A percentile compares a stretch with the other conserved stretches of the same genome.
Evolutionary conservation across 2,113 vertebrate species (phyloP).

Genomic region (Grus americana): DNA sequence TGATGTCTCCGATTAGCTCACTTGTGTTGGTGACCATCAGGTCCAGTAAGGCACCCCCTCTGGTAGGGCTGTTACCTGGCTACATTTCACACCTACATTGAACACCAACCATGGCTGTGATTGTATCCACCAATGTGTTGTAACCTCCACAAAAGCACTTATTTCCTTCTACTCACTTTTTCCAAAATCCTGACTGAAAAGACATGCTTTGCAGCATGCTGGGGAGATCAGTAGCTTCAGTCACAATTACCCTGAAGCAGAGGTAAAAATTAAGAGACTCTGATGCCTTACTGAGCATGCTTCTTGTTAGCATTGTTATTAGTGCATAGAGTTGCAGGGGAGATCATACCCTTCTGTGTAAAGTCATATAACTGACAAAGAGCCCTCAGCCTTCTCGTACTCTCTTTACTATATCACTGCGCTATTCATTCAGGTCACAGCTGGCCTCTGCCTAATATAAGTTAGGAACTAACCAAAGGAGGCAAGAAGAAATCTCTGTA

Average conservation of each 20-base stretch:
- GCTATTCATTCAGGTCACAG: background rate
- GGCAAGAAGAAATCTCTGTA: background rate
- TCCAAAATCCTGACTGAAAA: background rate
- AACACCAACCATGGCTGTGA: background rate
- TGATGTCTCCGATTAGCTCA: background rate
- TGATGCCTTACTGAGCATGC: background rate
- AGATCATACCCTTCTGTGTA: background rate
- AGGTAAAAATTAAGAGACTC: background rate
- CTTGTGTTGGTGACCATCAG: background rate
- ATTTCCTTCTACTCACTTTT: background rate
- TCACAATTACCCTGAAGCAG: background rate
- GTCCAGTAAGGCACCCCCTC: background rate
- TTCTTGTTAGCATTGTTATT: background rate
- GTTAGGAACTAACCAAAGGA: background rate
- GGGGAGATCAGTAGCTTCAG: background rate
- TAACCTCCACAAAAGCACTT: background rate
- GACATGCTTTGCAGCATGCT: background rate
- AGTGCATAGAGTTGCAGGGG: background rate
- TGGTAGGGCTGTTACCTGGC: too few species aligned
- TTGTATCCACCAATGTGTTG: background rate
- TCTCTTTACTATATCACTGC: background rate
- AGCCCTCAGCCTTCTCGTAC: background rate
- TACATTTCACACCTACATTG: background rate
- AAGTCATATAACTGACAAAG: background rate
- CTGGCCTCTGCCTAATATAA: background rate